Evolutionary conservation across 2,888 invertebrate genomes (phyloP).

Genomic region (Acleris emargana): DNA sequence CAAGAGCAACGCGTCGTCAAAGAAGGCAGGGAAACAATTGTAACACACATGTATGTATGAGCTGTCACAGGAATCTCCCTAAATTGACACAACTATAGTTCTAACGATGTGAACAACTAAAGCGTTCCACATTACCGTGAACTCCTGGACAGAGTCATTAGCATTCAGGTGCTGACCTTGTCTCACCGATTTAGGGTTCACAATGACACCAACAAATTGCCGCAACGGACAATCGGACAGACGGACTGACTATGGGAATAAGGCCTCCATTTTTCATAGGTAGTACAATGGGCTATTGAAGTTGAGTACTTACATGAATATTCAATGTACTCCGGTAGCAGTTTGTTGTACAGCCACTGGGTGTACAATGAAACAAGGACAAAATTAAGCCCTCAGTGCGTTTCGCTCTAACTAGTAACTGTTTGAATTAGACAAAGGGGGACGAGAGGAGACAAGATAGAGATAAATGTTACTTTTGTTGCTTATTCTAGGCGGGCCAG

Average conservation of each 20-base stretch:
- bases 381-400: no score
- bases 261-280: slow-evolving; percentile 67
- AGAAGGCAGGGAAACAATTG: no score
- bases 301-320: slow-evolving; percentile 54
- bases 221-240: slow-evolving; percentile 55
- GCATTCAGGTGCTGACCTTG: slow-evolving; percentile 45
- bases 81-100: slow-evolving; percentile 1
- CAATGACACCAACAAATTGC: slow-evolving; percentile 51
- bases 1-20: no score
- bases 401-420: no score
- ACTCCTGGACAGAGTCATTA: slow-evolving; percentile 29
- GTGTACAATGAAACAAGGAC: neutral
- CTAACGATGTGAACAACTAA: slow-evolving; percentile 13
- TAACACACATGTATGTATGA: no score
- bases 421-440: no score
- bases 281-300: slow-evolving; percentile 66
- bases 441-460: no score
- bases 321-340: slow-evolving; percentile 45
- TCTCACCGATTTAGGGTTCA: slow-evolving; percentile 37
- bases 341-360: slow-evolving; percentile 2
- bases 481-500: no score
- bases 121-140: slow-evolving; percentile 26
- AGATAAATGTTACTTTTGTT: no score
- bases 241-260: slow-evolving; percentile 60
- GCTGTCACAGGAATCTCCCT: no score